Percentiles rank a stretch among this genome's conserved stretches.
phyloP scores from a whole-genome alignment of 1,140 invertebrate species.

The Drosophila bifasciata region DNA sequence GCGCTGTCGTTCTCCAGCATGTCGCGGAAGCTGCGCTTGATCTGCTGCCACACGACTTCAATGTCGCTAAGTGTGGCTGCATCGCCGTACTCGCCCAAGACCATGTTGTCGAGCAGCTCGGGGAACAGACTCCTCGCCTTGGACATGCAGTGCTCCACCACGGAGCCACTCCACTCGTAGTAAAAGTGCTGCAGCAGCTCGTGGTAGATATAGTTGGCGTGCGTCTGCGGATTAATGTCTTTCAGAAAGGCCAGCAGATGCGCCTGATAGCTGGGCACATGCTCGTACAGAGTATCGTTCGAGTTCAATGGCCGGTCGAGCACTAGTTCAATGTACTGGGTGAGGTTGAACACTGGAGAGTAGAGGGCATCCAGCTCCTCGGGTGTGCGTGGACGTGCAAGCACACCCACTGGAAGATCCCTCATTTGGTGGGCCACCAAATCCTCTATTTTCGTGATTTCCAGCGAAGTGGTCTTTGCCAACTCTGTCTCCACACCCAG shows the following conservation, averaged over 20 bases:
- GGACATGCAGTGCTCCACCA: conserved; percentile 47
- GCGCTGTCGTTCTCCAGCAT: conserved; percentile 34
- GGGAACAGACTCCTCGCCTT: conserved; percentile 49
- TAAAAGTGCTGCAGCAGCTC: conserved; percentile 61
- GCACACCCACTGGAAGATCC: conserved; percentile 30
- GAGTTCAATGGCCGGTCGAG: conserved; percentile 42
- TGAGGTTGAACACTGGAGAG: conserved; percentile 43
- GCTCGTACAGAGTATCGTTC: conserved; percentile 58
- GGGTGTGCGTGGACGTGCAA: conserved; percentile 32
- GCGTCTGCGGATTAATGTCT: conserved; percentile 9
- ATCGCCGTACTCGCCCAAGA: conserved; percentile 50
- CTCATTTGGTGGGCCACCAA: conserved; percentile 40
- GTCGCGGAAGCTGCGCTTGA: conserved; percentile 52
- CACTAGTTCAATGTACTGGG: conserved; percentile 49
- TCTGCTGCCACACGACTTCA: conserved; percentile 50
- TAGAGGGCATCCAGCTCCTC: conserved; percentile 39
- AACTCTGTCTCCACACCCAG: conserved; percentile 33
- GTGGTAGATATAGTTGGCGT: conserved; percentile 69
- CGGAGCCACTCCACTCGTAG: conserved; percentile 36
- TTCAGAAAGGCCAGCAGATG: conserved; percentile 41
- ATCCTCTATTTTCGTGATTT: conserved; percentile 55
- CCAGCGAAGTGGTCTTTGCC: conserved; percentile 37
- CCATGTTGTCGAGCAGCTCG: conserved; percentile 63
- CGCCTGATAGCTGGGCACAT: conserved; percentile 54
- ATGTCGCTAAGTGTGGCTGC: conserved; percentile 51